A percentile compares a stretch with the other conserved stretches of the same genome.
These are phyloP conservation scores for Cheirogaleus medius DNA, from an alignment of 2,113 vertebrate species.

Conservation along the genomic window DNA sequence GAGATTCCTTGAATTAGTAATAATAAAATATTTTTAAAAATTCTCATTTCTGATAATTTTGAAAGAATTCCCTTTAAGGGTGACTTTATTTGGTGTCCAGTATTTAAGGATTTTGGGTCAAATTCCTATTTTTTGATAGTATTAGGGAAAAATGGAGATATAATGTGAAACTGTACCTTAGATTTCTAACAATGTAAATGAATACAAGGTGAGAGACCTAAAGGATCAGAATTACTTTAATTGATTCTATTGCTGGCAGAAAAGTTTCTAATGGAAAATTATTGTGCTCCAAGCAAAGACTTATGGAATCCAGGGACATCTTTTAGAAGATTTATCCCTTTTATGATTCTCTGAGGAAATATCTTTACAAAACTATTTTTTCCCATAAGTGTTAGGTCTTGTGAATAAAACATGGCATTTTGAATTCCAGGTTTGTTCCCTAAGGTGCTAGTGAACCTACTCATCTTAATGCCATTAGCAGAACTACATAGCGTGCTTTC, in stretches of 20 bases:
- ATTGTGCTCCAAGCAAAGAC: background rate
- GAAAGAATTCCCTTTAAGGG: background rate
- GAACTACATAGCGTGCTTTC: background rate
- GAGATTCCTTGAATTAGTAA: background rate
- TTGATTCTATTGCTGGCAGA: background rate
- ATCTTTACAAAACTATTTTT: background rate
- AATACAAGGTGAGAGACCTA: background rate
- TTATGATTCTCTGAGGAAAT: background rate
- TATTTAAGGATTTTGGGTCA: background rate
- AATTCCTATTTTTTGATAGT: background rate
- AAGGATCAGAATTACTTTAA: background rate
- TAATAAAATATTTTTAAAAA: background rate
- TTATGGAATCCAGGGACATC: background rate
- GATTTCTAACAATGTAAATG: background rate
- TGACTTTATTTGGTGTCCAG: background rate
- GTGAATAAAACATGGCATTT: background rate
- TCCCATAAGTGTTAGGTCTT: background rate
- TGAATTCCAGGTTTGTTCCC: background rate
- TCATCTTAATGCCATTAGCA: constrained; percentile 1
- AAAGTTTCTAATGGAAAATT: background rate
- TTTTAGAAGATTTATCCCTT: background rate
- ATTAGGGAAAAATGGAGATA: background rate
- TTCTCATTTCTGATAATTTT: constrained; percentile 6
- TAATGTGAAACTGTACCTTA: background rate
- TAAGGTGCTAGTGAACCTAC: background rate